Conservation (phyloP, 2,888 invertebrate genomes). For the Drosophila melanosoma region DNA sequence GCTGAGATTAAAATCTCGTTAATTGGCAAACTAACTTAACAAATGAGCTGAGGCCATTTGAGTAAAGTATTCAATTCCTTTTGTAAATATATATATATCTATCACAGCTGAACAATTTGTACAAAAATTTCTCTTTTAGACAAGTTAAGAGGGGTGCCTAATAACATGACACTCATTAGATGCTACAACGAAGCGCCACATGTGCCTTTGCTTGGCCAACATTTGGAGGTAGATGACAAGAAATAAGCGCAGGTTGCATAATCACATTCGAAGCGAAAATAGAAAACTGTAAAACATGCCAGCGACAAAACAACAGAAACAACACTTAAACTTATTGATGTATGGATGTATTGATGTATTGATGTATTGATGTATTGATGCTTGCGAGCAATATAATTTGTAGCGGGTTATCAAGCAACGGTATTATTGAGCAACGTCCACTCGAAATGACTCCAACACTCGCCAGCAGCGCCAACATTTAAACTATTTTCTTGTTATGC, state of each 20-base stretch:
- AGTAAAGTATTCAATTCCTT: constrained; percentile 43
- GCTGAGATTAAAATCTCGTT: constrained; percentile 18
- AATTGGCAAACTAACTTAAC: constrained; percentile 6
- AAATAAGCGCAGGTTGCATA: constrained; percentile 70
- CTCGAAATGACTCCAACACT: constrained; percentile 66
- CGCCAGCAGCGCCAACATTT: constrained; percentile 64
- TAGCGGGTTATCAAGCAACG: constrained; percentile 81
- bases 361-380: constrained; percentile 39
- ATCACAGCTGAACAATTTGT: not conserved
- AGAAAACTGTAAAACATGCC: constrained; percentile 62
- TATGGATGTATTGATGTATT: constrained; percentile 40
- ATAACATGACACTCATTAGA: constrained; percentile 53
- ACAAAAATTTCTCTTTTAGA: constrained; percentile 50
- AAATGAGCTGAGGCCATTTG: constrained; percentile 5
- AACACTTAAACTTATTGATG: constrained; percentile 49
- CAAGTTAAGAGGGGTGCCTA: constrained; percentile 26
- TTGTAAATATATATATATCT: not conserved
- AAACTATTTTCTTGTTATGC: constrained; percentile 79
- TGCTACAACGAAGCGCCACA: constrained; percentile 44
- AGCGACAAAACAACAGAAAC: constrained; percentile 31
- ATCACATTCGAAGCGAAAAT: constrained; percentile 71
- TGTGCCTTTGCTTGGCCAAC: constrained; percentile 64
- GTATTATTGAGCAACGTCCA: constrained; percentile 79
- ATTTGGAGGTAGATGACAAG: constrained; percentile 54
- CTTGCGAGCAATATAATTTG: constrained; percentile 66